These are phyloP conservation scores for Apodemus speciosus DNA, from an alignment of 2,113 vertebrate genomes.

Conservation along the genomic window DNA sequence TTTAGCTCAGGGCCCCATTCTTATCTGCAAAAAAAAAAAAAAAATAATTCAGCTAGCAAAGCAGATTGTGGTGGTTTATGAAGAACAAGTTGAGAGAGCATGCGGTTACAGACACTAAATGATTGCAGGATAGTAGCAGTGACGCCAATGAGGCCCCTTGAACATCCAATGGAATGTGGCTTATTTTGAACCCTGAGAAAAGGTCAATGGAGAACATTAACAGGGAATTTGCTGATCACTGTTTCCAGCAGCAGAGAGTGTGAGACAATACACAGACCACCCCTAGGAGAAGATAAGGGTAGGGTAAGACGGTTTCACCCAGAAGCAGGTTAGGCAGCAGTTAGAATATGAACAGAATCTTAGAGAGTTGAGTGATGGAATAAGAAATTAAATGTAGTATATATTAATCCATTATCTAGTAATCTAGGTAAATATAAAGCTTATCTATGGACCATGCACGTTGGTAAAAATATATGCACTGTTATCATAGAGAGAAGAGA, in stretches of 20 bases:
- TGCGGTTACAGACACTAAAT: neutral
- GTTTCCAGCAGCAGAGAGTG: neutral
- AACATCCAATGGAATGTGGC: neutral
- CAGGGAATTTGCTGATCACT: neutral
- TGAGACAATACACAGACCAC: rapidly evolving
- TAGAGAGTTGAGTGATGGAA: neutral
- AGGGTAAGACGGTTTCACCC: neutral
- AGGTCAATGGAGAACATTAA: neutral
- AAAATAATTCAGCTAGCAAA: neutral
- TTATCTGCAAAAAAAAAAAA: neutral
- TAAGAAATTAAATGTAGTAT: neutral
- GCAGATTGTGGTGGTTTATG: neutral
- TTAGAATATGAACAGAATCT: neutral
- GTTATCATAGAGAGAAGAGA: neutral
- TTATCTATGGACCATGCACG: neutral
- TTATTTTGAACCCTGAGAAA: neutral
- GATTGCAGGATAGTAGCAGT: neutral
- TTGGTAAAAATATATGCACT: neutral
- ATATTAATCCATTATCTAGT: neutral
- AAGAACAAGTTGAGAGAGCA: neutral
- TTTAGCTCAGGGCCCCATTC: conserved; percentile 4
- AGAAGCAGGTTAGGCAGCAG: neutral
- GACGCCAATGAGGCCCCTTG: neutral
- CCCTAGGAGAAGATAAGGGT: too few relatives aligned
- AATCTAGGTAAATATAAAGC: neutral